Base-by-base conservation (phyloP, 2,888 invertebrate species). In the Empis stercorea region DNA sequence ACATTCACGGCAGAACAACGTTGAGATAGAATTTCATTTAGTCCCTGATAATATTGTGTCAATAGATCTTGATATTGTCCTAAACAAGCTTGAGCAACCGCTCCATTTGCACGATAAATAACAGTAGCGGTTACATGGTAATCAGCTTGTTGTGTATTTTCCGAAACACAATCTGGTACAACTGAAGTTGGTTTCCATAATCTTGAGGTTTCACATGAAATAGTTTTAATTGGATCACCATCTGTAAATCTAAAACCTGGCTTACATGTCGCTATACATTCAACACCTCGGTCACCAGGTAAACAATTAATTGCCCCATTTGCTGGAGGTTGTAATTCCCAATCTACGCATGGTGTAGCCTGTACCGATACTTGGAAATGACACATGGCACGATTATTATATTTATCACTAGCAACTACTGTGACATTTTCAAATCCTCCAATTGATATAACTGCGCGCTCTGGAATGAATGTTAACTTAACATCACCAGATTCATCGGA, bases 1-100 rank as follows among this genome's bases (percentile, higher is more conserved):
- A 94, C 91, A 59, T 92, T 93, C 42, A 93, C 88, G 4, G 91
- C 91, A 0, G 94, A 94, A 66, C 95, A 96, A 56, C 93, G 80
- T 61, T 91, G 87, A 1, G 92, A 88, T 13, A 96, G 72, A 51
- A 91, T 75, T 48, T 75, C 79, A 59, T 93, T 92, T 3, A 96
- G 72, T 39, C 81, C 79, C 27, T 72, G 69, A 57, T 89, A 89
- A 60, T 87, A 86, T 61, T 91, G 87, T 0, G 85, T 74, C 52
- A 88, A 73, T 13, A 87, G 72, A 53, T 89, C 88, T 56, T 85
- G 84, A 63, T 93, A 93, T 62, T 91, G 87, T 2, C 80, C 79
- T 45, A 92, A 71, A 63, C 93, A 94, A 9, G 83, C 76, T 50
- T 79, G 79, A 1, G 89, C 85, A 4, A 93, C 89, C 10, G 88